Percentiles rank a stretch among this genome's conserved stretches.
Evolutionary conservation across 2,113 vertebrate genomes (phyloP).

Genomic region (Sminthopsis crassicaudata): DNA sequence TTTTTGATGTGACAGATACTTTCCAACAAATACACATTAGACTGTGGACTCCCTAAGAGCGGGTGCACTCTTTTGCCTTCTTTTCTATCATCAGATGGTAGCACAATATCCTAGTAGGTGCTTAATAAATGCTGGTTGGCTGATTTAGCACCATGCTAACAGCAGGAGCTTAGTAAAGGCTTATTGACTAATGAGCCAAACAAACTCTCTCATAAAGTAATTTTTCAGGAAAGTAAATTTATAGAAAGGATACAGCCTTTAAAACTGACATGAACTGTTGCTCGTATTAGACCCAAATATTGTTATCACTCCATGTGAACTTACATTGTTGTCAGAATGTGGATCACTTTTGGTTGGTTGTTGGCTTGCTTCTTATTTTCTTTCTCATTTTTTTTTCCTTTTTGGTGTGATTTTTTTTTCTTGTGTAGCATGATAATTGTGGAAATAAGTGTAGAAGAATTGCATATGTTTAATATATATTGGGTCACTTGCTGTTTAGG

Average conservation of each 20-base stretch:
- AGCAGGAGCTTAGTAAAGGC: not conserved
- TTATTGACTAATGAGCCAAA: not conserved
- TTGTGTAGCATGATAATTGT: too few species aligned
- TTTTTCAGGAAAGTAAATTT: not conserved
- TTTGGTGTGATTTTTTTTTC: too few species aligned
- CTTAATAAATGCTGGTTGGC: too few species aligned
- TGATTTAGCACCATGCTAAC: too few species aligned
- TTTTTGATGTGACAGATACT: not conserved
- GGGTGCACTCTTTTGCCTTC: not conserved
- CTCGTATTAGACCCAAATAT: not conserved
- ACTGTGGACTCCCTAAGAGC: not conserved
- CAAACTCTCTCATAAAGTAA: not conserved
- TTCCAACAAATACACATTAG: not conserved
- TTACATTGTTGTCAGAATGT: not conserved
- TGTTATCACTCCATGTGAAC: not conserved
- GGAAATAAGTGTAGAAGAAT: too few species aligned
- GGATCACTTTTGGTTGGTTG: too few species aligned
- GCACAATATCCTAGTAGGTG: not conserved
- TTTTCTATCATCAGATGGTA: not conserved
- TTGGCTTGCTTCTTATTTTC: too few species aligned
- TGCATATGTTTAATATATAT: too few species aligned
- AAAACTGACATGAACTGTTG: not conserved
- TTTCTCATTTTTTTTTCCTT: too few species aligned
- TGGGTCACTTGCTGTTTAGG: too few species aligned
- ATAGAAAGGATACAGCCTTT: not conserved